Evolutionary conservation across 2,113 vertebrate species (phyloP).

Genomic region (Polyodon spathula): DNA sequence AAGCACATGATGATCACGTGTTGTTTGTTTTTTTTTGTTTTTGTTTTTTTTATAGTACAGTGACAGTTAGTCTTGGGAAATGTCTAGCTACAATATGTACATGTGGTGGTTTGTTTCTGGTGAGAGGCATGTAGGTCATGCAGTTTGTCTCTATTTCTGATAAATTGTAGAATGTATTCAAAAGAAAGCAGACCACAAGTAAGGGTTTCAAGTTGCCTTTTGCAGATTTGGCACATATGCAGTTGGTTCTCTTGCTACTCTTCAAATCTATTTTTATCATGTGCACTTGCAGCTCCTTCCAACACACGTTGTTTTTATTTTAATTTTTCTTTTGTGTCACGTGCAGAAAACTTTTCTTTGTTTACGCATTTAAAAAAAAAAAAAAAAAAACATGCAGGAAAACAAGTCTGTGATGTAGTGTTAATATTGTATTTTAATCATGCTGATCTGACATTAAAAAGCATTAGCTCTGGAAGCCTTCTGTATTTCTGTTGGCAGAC

Average conservation of each 20-base stretch:
- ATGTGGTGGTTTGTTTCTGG: constrained; percentile 45
- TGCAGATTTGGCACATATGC: neutral
- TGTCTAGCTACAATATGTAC: too few species aligned
- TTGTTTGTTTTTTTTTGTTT: constrained; percentile 24
- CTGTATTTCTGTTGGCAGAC: constrained; percentile 3
- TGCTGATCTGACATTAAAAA: constrained; percentile 9
- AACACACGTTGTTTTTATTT: too few species aligned
- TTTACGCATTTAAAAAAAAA: too few species aligned
- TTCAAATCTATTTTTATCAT: too few species aligned
- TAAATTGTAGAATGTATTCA: constrained; percentile 1
- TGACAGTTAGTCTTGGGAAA: constrained; percentile 50
- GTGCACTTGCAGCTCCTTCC: too few species aligned
- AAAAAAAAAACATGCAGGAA: neutral
- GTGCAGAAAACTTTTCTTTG: too few species aligned
- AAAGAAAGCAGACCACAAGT: neutral
- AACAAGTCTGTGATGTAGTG: neutral
- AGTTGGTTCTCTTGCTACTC: too few species aligned
- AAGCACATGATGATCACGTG: constrained; percentile 45
- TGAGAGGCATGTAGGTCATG: constrained; percentile 40
- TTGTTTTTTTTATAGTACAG: constrained; percentile 26
- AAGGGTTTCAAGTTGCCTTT: neutral
- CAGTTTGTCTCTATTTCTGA: neutral
- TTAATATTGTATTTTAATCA: constrained; percentile 9
- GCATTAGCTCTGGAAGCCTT: constrained; percentile 17
- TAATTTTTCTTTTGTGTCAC: too few species aligned